phyloP scores from a whole-genome alignment of 2,113 vertebrate genomes.

The Dolichotis patagonum region DNA sequence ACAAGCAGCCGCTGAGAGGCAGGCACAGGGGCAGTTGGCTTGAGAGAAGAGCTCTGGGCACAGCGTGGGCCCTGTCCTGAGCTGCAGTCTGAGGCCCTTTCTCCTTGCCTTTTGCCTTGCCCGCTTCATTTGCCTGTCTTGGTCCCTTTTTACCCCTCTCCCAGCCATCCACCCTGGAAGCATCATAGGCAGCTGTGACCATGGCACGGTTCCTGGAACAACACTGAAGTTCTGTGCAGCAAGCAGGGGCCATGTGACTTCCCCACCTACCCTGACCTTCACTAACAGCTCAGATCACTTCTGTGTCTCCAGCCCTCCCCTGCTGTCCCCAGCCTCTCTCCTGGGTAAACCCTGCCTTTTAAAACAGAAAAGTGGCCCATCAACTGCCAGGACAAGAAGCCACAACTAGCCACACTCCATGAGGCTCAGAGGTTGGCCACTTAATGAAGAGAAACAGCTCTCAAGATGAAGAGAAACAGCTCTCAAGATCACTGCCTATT shows the following conservation, averaged over 20 bases:
- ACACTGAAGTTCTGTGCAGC: not conserved
- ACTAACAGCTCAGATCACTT: not conserved
- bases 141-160: not conserved
- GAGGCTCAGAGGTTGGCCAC: constrained; percentile 35
- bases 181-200: not conserved
- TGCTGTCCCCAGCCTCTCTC: not conserved
- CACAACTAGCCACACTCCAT: constrained; percentile 21
- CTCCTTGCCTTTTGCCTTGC: not conserved
- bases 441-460: constrained; percentile 56
- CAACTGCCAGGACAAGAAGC: not conserved
- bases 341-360: not conserved
- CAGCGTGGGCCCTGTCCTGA: not conserved
- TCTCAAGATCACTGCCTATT: not conserved
- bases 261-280: not conserved
- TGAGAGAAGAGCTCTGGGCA: not conserved
- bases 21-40: not conserved
- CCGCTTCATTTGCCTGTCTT: not conserved
- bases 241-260: rapidly evolving
- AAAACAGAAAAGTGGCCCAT: not conserved
- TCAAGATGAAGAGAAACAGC: constrained; percentile 49
- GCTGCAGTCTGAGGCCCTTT: not conserved
- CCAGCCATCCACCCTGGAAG: not conserved
- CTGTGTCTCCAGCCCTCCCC: not conserved
- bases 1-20: constrained; percentile 40
- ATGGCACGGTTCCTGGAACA: not conserved